Conservation (phyloP, 2,797 vertebrate species). For the Natrix natrix region DNA sequence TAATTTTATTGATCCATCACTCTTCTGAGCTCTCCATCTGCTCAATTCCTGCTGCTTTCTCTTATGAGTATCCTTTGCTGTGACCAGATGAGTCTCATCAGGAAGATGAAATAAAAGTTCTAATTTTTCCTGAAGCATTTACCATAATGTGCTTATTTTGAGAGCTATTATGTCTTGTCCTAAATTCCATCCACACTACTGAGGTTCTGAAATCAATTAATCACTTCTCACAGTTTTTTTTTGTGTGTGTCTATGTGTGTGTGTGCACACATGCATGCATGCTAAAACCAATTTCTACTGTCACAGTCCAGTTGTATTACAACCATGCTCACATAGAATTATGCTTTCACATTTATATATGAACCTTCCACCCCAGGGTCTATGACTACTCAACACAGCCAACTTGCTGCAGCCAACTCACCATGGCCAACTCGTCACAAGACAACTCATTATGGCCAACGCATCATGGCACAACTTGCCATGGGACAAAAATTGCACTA, state of each 20-base stretch:
- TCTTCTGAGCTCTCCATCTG: conserved; percentile 11
- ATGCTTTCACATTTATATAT: not conserved
- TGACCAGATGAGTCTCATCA: conserved; percentile 4
- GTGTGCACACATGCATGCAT: no score
- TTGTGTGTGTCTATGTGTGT: not conserved
- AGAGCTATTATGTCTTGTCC: not conserved
- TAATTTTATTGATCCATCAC: conserved; percentile 24
- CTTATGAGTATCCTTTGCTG: conserved; percentile 10
- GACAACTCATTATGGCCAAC: no score
- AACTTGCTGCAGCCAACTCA: not conserved
- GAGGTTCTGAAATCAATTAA: not conserved
- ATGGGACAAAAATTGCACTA: not conserved
- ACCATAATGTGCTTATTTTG: not conserved
- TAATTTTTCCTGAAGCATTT: conserved; percentile 12
- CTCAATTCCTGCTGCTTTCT: conserved; percentile 16
- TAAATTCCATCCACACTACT: not conserved
- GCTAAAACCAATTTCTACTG: not conserved
- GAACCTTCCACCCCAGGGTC: not conserved
- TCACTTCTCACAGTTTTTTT: not conserved
- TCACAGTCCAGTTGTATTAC: not conserved
- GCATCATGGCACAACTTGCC: no score
- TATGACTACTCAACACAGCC: not conserved
- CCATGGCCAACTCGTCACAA: no score
- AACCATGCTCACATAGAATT: not conserved
- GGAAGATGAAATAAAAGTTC: conserved; percentile 5